Percentiles rank a stretch among this genome's conserved stretches.
Evolutionary conservation across 2,113 vertebrate species (phyloP).

Genomic region (Pygathrix nemaeus): DNA sequence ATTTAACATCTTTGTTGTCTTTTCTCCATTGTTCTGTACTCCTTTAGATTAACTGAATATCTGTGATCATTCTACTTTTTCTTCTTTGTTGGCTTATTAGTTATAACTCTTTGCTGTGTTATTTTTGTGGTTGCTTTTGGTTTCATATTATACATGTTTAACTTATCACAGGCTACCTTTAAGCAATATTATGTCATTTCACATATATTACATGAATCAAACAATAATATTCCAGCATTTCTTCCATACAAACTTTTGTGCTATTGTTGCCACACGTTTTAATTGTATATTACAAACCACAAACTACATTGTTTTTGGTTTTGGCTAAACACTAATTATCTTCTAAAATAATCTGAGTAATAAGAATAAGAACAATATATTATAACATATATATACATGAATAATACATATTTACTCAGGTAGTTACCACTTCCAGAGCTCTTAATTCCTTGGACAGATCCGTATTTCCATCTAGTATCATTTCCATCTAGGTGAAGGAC

Average conservation of each 20-base stretch:
- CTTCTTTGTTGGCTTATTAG: background rate
- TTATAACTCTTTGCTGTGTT: background rate
- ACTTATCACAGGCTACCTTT: background rate
- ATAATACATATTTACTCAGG: background rate
- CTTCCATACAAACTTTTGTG: background rate
- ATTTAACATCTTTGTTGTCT: background rate
- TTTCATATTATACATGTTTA: background rate
- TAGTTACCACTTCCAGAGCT: background rate
- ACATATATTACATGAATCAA: background rate
- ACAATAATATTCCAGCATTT: background rate
- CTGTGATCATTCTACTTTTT: background rate
- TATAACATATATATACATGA: no score
- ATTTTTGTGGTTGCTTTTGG: background rate
- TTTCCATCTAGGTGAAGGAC: background rate
- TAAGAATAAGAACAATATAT: background rate
- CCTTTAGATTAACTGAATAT: background rate
- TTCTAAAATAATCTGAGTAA: background rate
- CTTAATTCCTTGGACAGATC: background rate
- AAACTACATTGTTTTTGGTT: background rate
- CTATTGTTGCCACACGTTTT: background rate
- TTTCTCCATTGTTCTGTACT: background rate
- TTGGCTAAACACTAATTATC: background rate
- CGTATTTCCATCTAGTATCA: background rate
- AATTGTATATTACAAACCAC: background rate
- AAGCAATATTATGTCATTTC: background rate